Conservation (phyloP, 1,140 invertebrate genomes). For the Drosophila saltans region DNA sequence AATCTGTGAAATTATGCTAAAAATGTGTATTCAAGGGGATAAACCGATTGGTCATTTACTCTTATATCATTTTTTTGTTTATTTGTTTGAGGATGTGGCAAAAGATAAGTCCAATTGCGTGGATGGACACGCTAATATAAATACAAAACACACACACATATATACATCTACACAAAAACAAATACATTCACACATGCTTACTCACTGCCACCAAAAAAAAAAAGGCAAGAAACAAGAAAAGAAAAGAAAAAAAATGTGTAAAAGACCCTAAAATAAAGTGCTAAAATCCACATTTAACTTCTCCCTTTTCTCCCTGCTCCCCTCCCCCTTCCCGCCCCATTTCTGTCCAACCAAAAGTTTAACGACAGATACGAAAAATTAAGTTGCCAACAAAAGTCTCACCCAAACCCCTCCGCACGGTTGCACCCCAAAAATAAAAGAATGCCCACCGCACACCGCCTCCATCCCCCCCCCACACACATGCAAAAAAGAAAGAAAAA, state of each 20-base stretch:
- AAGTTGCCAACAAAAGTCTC: conserved; percentile 74
- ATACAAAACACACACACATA: not conserved
- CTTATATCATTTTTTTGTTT: not conserved
- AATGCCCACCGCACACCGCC: conserved; percentile 26
- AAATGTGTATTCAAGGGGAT: not conserved
- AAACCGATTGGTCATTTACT: not conserved
- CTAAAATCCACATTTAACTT: conserved; percentile 12
- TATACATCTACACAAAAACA: not conserved
- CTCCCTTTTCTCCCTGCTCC: not conserved
- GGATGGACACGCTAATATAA: not conserved
- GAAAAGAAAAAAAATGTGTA: not conserved
- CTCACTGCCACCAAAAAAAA: not conserved
- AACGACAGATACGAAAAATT: conserved; percentile 76
- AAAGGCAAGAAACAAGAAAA: not conserved
- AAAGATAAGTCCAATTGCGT: not conserved
- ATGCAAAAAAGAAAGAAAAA: conserved; percentile 5
- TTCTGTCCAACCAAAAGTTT: conserved; percentile 50
- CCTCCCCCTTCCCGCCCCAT: not conserved
- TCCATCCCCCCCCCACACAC: conserved; percentile 5
- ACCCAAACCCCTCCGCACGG: conserved; percentile 15
- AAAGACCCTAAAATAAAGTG: conserved; percentile 5
- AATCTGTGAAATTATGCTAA: not conserved
- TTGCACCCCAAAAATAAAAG: conserved; percentile 23
- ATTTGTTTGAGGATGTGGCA: not conserved
- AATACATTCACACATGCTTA: not conserved